phyloP scores from a whole-genome alignment of 1,140 invertebrate genomes.

The Macrosteles quadrilineatus region DNA sequence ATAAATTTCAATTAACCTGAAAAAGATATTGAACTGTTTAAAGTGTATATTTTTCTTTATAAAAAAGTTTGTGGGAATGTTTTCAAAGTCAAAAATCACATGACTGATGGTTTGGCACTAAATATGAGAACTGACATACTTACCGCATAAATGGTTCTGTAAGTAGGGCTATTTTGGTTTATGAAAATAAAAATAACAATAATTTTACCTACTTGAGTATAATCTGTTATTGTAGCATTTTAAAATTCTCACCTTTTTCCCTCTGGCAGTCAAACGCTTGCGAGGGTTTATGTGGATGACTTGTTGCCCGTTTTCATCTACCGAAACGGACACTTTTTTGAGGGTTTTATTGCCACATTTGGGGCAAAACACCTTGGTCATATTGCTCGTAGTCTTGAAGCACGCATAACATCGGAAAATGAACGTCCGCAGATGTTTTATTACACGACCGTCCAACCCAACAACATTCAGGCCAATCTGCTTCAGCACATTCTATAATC shows the following conservation, averaged over 20 bases:
- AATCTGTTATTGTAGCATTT: no score
- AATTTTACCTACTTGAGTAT: no score
- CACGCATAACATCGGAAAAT: slow-evolving; percentile 93
- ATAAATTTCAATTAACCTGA: no score
- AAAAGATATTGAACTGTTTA: no score
- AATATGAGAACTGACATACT: no score
- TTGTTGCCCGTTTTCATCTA: slow-evolving; percentile 87
- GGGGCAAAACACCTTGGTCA: slow-evolving; percentile 92
- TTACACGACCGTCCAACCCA: slow-evolving; percentile 82
- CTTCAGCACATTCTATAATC: slow-evolving; percentile 88
- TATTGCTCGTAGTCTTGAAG: slow-evolving; percentile 86
- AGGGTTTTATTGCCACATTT: slow-evolving; percentile 93
- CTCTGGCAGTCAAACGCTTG: slow-evolving; percentile 75
- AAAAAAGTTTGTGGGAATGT: no score
- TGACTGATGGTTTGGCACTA: no score
- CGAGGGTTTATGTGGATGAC: slow-evolving; percentile 83
- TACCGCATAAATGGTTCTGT: no score
- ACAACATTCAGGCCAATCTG: slow-evolving; percentile 93
- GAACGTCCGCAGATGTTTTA: slow-evolving; percentile 85
- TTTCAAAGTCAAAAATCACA: no score
- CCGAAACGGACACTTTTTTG: slow-evolving; percentile 84
- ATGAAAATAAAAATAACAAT: no score
- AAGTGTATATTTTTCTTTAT: no score
- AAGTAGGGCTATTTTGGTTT: no score
- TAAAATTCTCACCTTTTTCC: slow-evolving; percentile 79